These are phyloP conservation scores for Elanus axillaris DNA, from an alignment of 2,113 vertebrate species.

Conservation along the genomic window DNA sequence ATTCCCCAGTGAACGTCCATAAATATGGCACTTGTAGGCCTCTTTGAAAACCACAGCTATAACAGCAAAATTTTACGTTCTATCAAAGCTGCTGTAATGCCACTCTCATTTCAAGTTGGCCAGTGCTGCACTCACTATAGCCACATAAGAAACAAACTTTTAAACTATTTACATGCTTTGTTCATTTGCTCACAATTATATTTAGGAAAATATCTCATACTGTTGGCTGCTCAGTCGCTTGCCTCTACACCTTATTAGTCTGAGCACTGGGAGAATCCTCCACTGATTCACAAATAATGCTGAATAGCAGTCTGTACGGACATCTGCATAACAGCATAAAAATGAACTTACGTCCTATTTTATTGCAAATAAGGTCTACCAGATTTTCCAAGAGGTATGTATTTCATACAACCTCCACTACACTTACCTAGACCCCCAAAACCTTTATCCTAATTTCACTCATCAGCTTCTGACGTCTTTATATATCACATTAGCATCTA, in stretches of 20 bases:
- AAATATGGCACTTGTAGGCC: neutral
- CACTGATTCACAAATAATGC: neutral
- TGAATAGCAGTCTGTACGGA: neutral
- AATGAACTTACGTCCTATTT: neutral
- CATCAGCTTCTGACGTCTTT: neutral
- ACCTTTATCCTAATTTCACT: neutral
- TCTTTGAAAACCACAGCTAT: neutral
- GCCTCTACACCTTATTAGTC: neutral
- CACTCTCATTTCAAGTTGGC: neutral
- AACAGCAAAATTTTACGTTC: neutral
- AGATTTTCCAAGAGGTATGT: neutral
- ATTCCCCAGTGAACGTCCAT: neutral
- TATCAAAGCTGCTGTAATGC: neutral
- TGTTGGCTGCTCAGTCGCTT: neutral
- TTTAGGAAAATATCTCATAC: neutral
- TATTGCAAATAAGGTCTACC: neutral
- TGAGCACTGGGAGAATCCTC: neutral
- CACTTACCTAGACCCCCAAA: neutral
- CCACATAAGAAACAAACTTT: neutral
- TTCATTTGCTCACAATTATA: neutral
- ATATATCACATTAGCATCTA: neutral
- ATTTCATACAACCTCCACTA: neutral
- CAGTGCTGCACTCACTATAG: neutral
- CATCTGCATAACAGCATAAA: neutral
- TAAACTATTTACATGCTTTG: neutral